Conservation (phyloP, 1,140 invertebrate genomes). For the Nylanderia fulva region DNA sequence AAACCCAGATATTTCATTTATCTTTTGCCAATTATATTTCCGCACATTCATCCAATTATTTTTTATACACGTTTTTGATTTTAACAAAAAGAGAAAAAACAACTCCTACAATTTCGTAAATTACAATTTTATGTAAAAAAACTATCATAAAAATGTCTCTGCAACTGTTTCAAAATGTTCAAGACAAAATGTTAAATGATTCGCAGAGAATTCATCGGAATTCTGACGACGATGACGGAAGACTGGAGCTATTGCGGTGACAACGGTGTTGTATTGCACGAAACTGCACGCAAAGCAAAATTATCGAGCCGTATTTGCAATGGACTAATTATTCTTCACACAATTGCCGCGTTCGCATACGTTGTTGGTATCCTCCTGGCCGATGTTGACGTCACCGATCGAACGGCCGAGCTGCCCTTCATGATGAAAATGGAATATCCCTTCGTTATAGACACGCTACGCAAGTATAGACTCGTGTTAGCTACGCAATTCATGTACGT, state of each 20-base stretch:
- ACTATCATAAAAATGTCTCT: no score
- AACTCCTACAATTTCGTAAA: no score
- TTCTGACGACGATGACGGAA: constrained; percentile 3
- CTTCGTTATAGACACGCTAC: constrained; percentile 42
- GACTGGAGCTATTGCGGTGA: constrained; percentile 16
- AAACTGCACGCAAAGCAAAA: constrained; percentile 12
- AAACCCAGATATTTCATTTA: no score
- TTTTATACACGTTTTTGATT: no score
- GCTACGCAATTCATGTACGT: constrained; percentile 20
- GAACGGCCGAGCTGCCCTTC: constrained; percentile 6
- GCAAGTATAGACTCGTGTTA: constrained; percentile 22
- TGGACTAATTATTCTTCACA: constrained; percentile 49
- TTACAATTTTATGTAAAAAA: no score
- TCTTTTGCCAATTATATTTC: no score
- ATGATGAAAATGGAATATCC: constrained; percentile 56
- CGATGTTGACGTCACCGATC: constrained; percentile 30
- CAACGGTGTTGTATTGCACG: background rate
- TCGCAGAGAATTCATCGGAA: constrained; percentile 31
- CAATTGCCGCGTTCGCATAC: constrained; percentile 12
- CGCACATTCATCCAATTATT: no score
- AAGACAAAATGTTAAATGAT: background rate
- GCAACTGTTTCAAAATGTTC: background rate
- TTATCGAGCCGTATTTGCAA: constrained; percentile 37
- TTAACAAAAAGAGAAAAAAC: no score
- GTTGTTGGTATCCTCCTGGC: constrained; percentile 5